These are phyloP conservation scores for Thoracochromis brauschi DNA, from an alignment of 2,113 vertebrate genomes.

Conservation along the genomic window DNA sequence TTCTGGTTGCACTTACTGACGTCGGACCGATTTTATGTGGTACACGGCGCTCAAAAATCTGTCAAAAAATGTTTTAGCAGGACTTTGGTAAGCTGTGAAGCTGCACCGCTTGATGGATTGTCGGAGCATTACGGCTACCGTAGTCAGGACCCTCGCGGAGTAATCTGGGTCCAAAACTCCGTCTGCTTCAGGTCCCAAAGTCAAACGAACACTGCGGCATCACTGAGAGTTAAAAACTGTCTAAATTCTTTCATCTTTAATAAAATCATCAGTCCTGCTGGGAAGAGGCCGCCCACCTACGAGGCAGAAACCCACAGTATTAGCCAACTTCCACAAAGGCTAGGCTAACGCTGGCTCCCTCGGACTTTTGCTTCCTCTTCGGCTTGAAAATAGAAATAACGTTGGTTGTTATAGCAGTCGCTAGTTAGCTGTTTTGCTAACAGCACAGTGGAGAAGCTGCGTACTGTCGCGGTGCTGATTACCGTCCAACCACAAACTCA, in stretches of 20 bases:
- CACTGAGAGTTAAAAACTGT: background rate
- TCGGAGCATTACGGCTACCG: background rate
- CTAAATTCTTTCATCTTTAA: background rate
- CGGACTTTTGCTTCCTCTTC: fast-evolving
- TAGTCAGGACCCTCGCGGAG: fast-evolving
- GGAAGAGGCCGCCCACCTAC: constrained; percentile 6
- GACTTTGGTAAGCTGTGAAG: background rate
- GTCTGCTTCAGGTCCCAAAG: fast-evolving
- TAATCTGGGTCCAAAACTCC: background rate
- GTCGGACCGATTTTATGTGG: fast-evolving
- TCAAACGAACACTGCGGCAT: background rate
- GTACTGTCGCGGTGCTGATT: background rate
- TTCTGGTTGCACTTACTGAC: background rate
- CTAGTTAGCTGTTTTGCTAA: constrained; percentile 21
- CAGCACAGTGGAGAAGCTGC: background rate
- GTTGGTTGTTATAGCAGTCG: background rate
- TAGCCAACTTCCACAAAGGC: background rate
- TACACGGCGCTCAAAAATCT: background rate
- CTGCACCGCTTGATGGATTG: fast-evolving
- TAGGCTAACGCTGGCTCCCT: background rate
- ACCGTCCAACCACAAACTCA: constrained; percentile 4
- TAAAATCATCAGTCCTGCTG: background rate
- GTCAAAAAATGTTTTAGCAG: background rate
- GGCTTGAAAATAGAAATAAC: background rate
- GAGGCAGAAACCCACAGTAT: background rate